Percentiles rank a stretch among this genome's conserved stretches.
phyloP scores from a whole-genome alignment of 2,113 vertebrate species.

The Rostratula benghalensis region DNA sequence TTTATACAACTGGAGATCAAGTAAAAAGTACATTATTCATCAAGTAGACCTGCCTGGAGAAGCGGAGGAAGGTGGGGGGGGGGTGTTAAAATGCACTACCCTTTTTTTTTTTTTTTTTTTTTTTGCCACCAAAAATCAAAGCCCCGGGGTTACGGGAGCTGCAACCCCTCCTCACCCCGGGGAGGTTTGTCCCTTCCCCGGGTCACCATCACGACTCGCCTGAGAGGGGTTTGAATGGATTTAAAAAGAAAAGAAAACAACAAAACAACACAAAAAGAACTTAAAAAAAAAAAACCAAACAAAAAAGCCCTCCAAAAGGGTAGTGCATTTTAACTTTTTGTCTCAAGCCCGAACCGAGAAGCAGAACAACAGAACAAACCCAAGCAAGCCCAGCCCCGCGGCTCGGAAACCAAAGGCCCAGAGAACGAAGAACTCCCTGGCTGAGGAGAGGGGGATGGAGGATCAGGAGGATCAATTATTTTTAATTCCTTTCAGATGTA shows the following conservation, averaged over 20 bases:
- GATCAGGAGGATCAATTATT: too few relatives aligned
- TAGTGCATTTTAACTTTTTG: slow-evolving; percentile 66
- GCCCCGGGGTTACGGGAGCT: too few relatives aligned
- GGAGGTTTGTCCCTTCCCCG: not conserved
- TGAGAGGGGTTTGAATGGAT: slow-evolving; percentile 41
- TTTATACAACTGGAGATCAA: slow-evolving; percentile 81
- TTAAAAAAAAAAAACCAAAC: slow-evolving; percentile 21
- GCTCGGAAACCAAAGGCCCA: slow-evolving; percentile 3
- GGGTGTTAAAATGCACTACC: slow-evolving; percentile 80
- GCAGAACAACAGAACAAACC: not conserved
- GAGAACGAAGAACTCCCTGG: not conserved
- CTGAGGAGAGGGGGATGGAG: not conserved
- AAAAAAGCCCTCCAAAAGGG: slow-evolving; percentile 69
- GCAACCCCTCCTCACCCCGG: not conserved
- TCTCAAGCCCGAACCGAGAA: slow-evolving; percentile 68
- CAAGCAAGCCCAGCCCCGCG: slow-evolving; percentile 33
- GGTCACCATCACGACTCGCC: slow-evolving; percentile 41
- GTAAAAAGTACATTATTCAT: slow-evolving; percentile 76
- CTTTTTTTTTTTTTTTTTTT: too few relatives aligned
- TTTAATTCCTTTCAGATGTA: too few relatives aligned
- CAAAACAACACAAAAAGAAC: too few relatives aligned
- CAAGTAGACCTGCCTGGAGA: slow-evolving; percentile 75
- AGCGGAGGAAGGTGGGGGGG: slow-evolving; percentile 71
- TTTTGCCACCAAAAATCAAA: too few relatives aligned
- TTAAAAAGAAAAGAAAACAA: too few relatives aligned